These are phyloP conservation scores for Oryctolagus cuniculus DNA, from an alignment of 2,113 vertebrate genomes.

Conservation along the genomic window mOryCun1.1 NC_091439.1:18215501-18216000, in stretches of 20 bases:
- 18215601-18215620: neutral
- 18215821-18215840: neutral
- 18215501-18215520: neutral
- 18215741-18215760: conserved; percentile 23
- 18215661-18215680: neutral
- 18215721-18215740: neutral
- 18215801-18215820: neutral
- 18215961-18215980: neutral
- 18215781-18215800: neutral
- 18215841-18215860: neutral
- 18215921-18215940: neutral
- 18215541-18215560: neutral
- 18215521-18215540: neutral
- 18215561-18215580: neutral
- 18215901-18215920: neutral
- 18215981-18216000: neutral
- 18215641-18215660: neutral
- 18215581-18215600: neutral
- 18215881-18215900: neutral
- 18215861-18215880: neutral
- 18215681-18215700: neutral
- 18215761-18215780: neutral
- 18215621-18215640: neutral
- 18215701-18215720: conserved; percentile 30
- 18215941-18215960: neutral